A percentile compares a stretch with the other conserved stretches of the same genome.
These are phyloP conservation scores for Sinopyrophorus schimmeli DNA, from an alignment of 2,888 invertebrate species.

Conservation along the genomic window DNA sequence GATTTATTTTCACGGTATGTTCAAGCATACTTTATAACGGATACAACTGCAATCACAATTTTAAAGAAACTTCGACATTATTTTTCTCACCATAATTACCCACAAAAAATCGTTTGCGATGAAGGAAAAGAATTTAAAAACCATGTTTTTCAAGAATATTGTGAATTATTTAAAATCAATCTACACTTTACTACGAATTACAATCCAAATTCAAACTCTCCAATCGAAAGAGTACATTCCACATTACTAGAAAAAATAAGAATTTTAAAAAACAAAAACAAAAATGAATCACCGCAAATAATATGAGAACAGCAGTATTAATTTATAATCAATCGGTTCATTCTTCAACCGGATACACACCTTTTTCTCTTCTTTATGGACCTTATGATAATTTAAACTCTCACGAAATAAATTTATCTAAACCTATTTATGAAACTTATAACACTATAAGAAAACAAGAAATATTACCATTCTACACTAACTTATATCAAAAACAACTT, in stretches of 20 bases:
- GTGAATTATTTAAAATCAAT: slow-evolving; percentile 18
- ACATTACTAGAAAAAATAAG: slow-evolving; percentile 20
- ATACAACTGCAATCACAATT: slow-evolving; percentile 6
- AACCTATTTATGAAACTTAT: slow-evolving; percentile 29
- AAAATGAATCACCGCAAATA: slow-evolving; percentile 11
- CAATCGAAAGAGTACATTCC: slow-evolving; percentile 22
- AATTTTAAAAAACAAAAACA: slow-evolving; percentile 1
- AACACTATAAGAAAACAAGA: slow-evolving; percentile 26
- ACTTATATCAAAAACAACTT: slow-evolving; percentile 18
- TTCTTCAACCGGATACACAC: slow-evolving; percentile 16
- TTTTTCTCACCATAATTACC: slow-evolving; percentile 14
- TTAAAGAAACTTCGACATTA: slow-evolving; percentile 18
- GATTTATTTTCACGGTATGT: slow-evolving; percentile 19
- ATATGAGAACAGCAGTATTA: slow-evolving; percentile 10
- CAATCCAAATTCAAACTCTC: slow-evolving; percentile 20
- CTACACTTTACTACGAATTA: slow-evolving; percentile 18
- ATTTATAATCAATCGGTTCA: slow-evolving; percentile 20
- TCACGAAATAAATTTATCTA: slow-evolving; percentile 28
- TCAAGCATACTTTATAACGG: slow-evolving; percentile 17
- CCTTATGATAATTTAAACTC: slow-evolving; percentile 11
- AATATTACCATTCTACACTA: slow-evolving; percentile 15
- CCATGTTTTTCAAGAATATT: slow-evolving; percentile 15
- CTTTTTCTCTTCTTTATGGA: slow-evolving; percentile 10
- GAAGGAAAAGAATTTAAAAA: slow-evolving; percentile 28
- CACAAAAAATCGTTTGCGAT: slow-evolving; percentile 18